Percentiles rank a stretch among this genome's conserved stretches.
Evolutionary conservation across 2,113 vertebrate genomes (phyloP).

Genomic region (Rafetus swinhoei): DNA sequence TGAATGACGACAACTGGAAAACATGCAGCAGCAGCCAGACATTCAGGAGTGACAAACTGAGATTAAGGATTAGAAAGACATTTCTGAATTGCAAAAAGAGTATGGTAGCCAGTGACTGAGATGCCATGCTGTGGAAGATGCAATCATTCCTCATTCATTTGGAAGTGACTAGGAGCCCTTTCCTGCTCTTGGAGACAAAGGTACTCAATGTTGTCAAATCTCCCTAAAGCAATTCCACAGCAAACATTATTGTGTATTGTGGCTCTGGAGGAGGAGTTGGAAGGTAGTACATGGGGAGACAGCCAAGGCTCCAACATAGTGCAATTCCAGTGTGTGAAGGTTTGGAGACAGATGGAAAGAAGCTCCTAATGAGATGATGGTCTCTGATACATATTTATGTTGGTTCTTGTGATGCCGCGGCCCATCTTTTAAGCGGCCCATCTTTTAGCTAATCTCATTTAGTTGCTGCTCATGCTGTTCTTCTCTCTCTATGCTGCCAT

Average conservation of each 20-base stretch:
- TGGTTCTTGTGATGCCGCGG: neutral
- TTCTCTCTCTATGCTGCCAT: neutral
- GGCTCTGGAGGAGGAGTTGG: neutral
- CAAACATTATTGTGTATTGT: neutral
- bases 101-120: neutral
- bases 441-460: rapidly evolving
- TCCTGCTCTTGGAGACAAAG: neutral
- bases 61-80: neutral
- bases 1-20: neutral
- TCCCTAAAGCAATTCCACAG: rapidly evolving
- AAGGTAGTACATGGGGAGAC: neutral
- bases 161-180: neutral
- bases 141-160: rapidly evolving
- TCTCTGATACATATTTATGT: rapidly evolving
- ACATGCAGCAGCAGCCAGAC: neutral
- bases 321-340: neutral
- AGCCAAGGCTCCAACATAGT: rapidly evolving
- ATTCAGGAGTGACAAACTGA: neutral
- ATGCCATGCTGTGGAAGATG: neutral
- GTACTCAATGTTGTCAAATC: neutral
- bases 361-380: neutral
- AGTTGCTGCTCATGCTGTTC: rapidly evolving
- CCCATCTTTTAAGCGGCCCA: neutral
- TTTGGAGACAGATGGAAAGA: neutral
- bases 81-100: neutral